Base-by-base conservation (phyloP, 2,113 vertebrate genomes). In the Myrmophylax atrothorax region DNA sequence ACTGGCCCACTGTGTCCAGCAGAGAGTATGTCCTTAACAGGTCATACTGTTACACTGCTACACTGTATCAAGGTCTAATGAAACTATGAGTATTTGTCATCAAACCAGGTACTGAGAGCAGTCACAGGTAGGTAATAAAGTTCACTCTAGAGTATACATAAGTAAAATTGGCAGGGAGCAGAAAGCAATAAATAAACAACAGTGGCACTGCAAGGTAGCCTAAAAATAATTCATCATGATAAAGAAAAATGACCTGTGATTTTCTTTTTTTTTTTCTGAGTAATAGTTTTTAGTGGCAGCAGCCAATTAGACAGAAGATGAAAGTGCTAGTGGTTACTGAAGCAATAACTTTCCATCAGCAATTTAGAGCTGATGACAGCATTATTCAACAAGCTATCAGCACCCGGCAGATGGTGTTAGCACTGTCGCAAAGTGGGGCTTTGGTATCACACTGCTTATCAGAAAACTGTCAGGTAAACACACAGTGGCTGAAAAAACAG, bases 341-440 rank as follows among this genome's bases (percentile, higher is more conserved):
- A 87, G 84, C 90, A 87, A 66, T 93, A 94, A 94, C 72, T 96
- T 97, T 87, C 91, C n/a, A n/a, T 96, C 90, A 89, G 86, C 81
- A 87, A 85, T 56, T 35, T 40, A 86, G 82, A 91, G 90, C 89
- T 81, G 76, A 90, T 86, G 86, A 93, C 96, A 93, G 93, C 94
- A 97, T 94, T 96, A 83, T 70, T 94, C 83, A 94, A 60, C 90
- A 94, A 94, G 93, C 92, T 89, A 40, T 85, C 63, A 86, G 89
- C 91, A 82, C 53, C 40, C 49, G 25, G 92, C 97, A 97, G 96
- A 96, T 98, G 97, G 97, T 94, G 93, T 94, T 95, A 94, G 18
- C 93, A 82, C 56, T 94, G 93, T 90, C 95, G 77, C 85, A 84
- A 79, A 83, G 58, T 78, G 52, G 63, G 69, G n/a, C 69, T 97